Evolutionary conservation across 1,140 invertebrate genomes (phyloP).

Genomic region (Ephestia elutella): DNA sequence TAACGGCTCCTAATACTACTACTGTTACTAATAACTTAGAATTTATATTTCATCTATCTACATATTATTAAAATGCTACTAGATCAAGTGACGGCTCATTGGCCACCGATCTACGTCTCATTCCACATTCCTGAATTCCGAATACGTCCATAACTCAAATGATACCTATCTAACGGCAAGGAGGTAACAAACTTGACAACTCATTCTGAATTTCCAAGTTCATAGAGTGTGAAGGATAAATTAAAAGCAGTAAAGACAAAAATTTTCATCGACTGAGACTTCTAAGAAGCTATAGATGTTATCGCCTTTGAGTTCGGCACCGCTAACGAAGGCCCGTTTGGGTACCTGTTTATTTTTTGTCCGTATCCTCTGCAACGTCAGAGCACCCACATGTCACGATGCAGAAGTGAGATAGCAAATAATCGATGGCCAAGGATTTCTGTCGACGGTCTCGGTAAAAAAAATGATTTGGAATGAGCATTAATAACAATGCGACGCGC

Average conservation of each 20-base stretch:
- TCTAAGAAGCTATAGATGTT: slow-evolving; percentile 65
- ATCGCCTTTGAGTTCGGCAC: slow-evolving; percentile 51
- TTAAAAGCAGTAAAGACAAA: slow-evolving; percentile 42
- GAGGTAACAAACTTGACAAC: slow-evolving; percentile 44
- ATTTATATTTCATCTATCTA: too few species aligned
- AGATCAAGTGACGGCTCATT: slow-evolving; percentile 43
- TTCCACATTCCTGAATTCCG: slow-evolving; percentile 48
- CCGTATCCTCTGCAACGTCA: slow-evolving; percentile 32
- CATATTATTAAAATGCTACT: neutral
- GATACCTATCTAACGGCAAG: slow-evolving; percentile 36
- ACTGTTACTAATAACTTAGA: too few species aligned
- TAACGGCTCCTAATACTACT: too few species aligned
- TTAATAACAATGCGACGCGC: neutral
- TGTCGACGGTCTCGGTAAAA: slow-evolving; percentile 33
- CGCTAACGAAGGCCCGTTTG: slow-evolving; percentile 55
- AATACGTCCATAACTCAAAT: slow-evolving; percentile 50
- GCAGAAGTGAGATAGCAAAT: slow-evolving; percentile 48
- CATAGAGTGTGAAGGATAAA: slow-evolving; percentile 62
- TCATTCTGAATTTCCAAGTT: slow-evolving; percentile 42
- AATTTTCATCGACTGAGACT: slow-evolving; percentile 43
- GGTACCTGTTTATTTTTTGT: slow-evolving; percentile 50
- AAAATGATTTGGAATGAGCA: neutral
- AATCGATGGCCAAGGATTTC: slow-evolving; percentile 58
- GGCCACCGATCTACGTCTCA: slow-evolving; percentile 35
- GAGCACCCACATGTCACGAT: slow-evolving; percentile 44